A percentile compares a stretch with the other conserved stretches of the same genome.
phyloP scores from a whole-genome alignment of 1,140 invertebrate genomes.

The Brachionus manjavacas region DNA sequence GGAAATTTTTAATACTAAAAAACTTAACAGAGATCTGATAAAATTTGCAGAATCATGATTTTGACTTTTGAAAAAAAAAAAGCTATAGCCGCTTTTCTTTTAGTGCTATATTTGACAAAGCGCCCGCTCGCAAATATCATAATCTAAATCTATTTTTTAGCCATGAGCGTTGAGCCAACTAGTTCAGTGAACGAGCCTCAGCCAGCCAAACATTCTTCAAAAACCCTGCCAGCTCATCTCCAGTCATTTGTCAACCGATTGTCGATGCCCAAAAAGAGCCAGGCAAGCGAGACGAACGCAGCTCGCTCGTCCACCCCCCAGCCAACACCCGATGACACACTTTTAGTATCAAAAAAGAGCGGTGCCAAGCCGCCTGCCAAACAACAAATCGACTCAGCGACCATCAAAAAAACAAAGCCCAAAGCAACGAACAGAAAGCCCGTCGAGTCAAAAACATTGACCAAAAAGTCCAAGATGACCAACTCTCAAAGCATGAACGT shows the following conservation, averaged over 20 bases:
- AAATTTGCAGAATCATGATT: no score
- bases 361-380: neutral
- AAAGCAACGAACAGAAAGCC: neutral
- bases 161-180: neutral
- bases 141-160: neutral
- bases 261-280: constrained; percentile 21
- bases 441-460: neutral
- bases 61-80: no score
- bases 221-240: constrained; percentile 6
- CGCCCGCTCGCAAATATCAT: no score
- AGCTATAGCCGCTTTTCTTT: no score
- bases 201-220: neutral
- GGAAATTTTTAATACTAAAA: no score
- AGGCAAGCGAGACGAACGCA: neutral
- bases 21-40: no score
- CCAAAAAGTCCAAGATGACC: neutral
- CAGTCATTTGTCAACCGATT: constrained; percentile 23
- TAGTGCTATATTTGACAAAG: no score
- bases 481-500: neutral
- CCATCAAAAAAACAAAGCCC: neutral
- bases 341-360: neutral
- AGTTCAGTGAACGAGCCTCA: neutral
- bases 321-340: neutral
- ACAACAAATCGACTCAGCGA: neutral
- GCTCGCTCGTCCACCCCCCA: constrained; percentile 1